These are phyloP conservation scores for Leptarthrus brevirostris DNA, from an alignment of 2,888 invertebrate genomes.

Conservation along the genomic window DNA sequence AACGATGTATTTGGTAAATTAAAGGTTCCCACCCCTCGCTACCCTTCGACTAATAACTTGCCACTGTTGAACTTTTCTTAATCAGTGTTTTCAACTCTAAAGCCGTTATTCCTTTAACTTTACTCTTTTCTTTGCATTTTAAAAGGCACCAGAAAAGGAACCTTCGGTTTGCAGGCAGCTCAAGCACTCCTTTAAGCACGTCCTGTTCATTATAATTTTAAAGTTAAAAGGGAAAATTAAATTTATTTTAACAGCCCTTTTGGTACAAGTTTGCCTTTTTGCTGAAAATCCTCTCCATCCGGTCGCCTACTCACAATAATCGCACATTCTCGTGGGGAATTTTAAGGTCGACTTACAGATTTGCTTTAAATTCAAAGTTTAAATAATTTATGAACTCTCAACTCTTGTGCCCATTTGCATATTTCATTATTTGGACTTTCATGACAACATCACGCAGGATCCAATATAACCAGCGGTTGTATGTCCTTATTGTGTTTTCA, in stretches of 20 bases:
- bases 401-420: neutral
- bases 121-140: too few relatives aligned
- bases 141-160: too few relatives aligned
- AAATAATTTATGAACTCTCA: conserved; percentile 3
- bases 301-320: neutral
- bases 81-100: too few relatives aligned
- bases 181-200: too few relatives aligned
- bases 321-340: neutral
- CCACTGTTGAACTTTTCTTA: too few relatives aligned
- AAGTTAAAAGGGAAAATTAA: neutral
- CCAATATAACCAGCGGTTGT: neutral
- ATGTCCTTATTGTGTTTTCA: too few relatives aligned
- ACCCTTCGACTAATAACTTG: too few relatives aligned
- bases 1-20: too few relatives aligned
- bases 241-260: neutral
- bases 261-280: neutral
- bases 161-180: too few relatives aligned
- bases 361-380: neutral
- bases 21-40: too few relatives aligned
- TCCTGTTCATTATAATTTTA: too few relatives aligned
- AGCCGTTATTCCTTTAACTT: too few relatives aligned
- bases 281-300: neutral
- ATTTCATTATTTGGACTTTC: neutral
- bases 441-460: neutral
- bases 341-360: neutral